Evolutionary conservation across 2,113 vertebrate species (phyloP).

Genomic region (Ailuropoda melanoleuca): DNA sequence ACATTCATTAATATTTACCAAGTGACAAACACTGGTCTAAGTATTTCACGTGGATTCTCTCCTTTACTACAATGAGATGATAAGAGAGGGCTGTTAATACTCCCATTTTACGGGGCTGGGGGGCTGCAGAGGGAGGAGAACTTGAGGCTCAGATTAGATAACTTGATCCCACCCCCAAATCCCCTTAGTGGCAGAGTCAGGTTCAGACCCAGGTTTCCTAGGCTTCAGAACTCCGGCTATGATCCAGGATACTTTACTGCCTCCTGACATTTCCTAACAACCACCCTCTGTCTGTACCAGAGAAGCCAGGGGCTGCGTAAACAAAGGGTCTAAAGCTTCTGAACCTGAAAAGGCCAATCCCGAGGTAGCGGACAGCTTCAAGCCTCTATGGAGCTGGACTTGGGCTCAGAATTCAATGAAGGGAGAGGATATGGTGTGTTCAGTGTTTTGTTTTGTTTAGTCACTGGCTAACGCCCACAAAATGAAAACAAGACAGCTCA

Average conservation of each 20-base stretch:
- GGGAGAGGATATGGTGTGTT: neutral
- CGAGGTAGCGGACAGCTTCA: neutral
- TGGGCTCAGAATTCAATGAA: neutral
- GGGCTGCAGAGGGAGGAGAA: neutral
- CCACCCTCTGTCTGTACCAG: neutral
- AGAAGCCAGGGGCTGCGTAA: neutral
- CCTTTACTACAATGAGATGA: neutral
- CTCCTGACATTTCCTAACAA: constrained; percentile 12
- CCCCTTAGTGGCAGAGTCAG: neutral
- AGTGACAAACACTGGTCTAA: neutral
- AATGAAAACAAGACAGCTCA: neutral
- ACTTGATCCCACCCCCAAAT: neutral
- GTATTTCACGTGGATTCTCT: neutral
- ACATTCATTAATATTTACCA: neutral
- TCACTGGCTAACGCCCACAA: neutral
- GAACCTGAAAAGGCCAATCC: neutral
- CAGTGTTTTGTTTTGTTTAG: neutral
- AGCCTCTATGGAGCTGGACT: neutral
- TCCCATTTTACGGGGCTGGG: neutral
- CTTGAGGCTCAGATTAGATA: neutral
- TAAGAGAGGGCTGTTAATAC: neutral
- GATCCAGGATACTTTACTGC: neutral
- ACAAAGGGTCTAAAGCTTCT: neutral
- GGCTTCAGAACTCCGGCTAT: neutral
- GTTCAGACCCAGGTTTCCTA: neutral